Evolutionary conservation across 2,888 invertebrate genomes (phyloP), one percentile per base, ranked within the genome.

Genomic region (Epicampocera succincta): DNA sequence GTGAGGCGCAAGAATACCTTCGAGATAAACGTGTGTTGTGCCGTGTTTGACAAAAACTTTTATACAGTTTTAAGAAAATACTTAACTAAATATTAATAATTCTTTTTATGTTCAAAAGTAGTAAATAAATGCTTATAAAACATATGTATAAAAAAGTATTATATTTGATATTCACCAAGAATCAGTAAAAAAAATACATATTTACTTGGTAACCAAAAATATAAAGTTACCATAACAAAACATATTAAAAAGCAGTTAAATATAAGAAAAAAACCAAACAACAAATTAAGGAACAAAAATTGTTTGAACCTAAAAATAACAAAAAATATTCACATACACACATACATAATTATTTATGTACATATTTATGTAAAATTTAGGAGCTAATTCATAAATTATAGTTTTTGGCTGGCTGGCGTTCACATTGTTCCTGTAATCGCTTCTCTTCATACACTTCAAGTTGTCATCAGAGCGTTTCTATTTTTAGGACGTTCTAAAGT

Each of bases 1-100:
- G 82, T 82, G 46, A 61, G 48, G n/a, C 73, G 19, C 56, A 73
- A 77, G 69, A 77, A 81, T 73, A 73, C 68, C 29, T 40, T 42
- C 17, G 44, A 76, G 72, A 17, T 33, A 42, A 69, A 71, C 58
- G 65, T 56, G 65, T 56, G 12, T 19, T 12, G 56, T 40, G 58
- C 81, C 60, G 77, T n/a, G 50, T 40, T 50, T 77, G 71, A 73
- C n/a, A 25, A 33, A 72, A 52, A 33, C 21, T 12, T 29, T 40
- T 52, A 11, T 15, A 17, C 4, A 33, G 25, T 40, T 40, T 66
- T 29, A 29, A 21, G 50, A 25, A 29, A 33, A 33, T 33, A 33
- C 8, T 33, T 8, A 33, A 33, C 8, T 9, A 33, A 33, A 33
- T 8, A 33, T 5, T 33, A 33, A 33, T 33, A 33, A 33, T 33